Evolutionary conservation across 2,888 invertebrate genomes (phyloP).

Genomic region (Ecliptopera silaceata): DNA sequence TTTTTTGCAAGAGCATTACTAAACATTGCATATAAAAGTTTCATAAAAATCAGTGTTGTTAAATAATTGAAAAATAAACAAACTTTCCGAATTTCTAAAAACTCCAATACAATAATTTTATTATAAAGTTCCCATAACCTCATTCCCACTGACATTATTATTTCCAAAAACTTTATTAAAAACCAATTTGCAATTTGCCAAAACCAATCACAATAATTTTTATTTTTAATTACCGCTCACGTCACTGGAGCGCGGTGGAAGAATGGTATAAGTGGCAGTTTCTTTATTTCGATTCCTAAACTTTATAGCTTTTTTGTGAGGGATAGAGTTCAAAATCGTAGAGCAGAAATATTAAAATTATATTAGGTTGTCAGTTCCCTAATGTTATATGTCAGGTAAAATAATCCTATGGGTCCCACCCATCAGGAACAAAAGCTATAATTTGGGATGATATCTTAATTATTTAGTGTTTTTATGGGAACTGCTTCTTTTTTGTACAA

Average conservation of each 20-base stretch:
- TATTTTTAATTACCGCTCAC: conserved; percentile 70
- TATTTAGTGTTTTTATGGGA: conserved; percentile 27
- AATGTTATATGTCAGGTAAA: conserved; percentile 71
- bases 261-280: conserved; percentile 28
- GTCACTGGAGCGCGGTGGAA: conserved; percentile 47
- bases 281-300: not conserved
- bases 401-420: conserved; percentile 45
- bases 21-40: no score
- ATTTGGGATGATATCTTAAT: conserved; percentile 32
- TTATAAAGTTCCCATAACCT: conserved; percentile 24
- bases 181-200: conserved; percentile 78
- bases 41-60: no score
- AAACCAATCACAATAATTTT: conserved; percentile 80
- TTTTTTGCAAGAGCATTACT: no score
- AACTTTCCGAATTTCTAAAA: not conserved
- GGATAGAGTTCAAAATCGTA: conserved; percentile 27
- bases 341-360: conserved; percentile 6
- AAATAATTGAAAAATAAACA: no score
- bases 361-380: conserved; percentile 40
- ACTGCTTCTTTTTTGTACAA: conserved; percentile 11
- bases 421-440: conserved; percentile 25
- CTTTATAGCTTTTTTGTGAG: not conserved
- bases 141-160: conserved; percentile 35
- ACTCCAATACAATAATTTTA: conserved; percentile 6
- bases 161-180: conserved; percentile 43